These are phyloP conservation scores for Magallana ariakensis DNA, from an alignment of 1,140 invertebrate species.

Conservation along the genomic window DNA sequence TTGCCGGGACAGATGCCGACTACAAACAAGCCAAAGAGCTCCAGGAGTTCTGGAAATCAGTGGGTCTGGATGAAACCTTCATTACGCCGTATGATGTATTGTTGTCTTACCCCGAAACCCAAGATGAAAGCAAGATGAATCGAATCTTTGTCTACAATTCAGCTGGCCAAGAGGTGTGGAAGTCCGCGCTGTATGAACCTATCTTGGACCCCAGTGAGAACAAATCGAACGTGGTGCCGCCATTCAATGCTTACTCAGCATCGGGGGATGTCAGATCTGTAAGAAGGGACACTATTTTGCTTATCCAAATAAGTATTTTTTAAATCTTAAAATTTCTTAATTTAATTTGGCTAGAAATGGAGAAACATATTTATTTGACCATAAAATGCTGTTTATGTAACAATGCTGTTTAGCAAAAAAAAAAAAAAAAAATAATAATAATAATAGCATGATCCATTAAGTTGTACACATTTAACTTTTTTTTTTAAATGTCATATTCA, in stretches of 20 bases:
- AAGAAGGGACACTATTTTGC: neutral
- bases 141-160: slow-evolving; percentile 63
- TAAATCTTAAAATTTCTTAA: no score
- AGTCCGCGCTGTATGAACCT: slow-evolving; percentile 64
- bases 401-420: no score
- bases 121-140: slow-evolving; percentile 63
- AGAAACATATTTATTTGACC: no score
- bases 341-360: no score
- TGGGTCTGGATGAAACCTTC: slow-evolving; percentile 70
- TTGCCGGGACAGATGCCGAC: slow-evolving; percentile 72
- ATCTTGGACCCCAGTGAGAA: slow-evolving; percentile 71
- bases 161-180: slow-evolving; percentile 53
- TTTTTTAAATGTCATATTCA: no score
- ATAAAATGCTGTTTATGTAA: no score
- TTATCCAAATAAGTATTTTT: no score
- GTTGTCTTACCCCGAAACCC: slow-evolving; percentile 73
- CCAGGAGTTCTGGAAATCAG: slow-evolving; percentile 64
- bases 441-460: no score
- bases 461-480: no score
- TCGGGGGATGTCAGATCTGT: slow-evolving; percentile 53
- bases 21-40: slow-evolving; percentile 67
- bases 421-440: no score
- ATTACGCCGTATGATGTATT: slow-evolving; percentile 74
- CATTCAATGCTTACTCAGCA: slow-evolving; percentile 76
- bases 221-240: slow-evolving; percentile 70